phyloP scores from a whole-genome alignment of 2,113 vertebrate species.

The Rhodinocichla rosea region DNA sequence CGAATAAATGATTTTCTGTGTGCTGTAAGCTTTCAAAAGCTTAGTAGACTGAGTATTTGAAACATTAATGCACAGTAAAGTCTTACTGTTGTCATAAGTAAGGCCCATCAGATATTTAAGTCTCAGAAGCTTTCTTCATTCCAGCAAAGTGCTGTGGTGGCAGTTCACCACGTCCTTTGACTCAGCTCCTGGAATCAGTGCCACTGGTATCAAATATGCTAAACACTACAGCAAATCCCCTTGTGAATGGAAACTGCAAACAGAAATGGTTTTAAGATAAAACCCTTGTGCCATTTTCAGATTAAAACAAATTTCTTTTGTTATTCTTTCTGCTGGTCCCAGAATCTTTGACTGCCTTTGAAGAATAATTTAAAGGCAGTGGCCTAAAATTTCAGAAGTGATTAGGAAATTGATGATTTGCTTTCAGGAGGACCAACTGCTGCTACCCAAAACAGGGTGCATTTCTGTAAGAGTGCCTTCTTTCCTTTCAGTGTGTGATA shows the following conservation, averaged over 20 bases:
- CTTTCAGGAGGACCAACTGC: background rate
- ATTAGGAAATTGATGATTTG: background rate
- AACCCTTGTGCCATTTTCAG: background rate
- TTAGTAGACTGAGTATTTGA: background rate
- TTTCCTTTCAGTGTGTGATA: background rate
- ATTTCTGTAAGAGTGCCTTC: background rate
- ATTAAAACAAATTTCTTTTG: background rate
- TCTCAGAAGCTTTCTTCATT: background rate
- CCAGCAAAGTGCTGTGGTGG: background rate
- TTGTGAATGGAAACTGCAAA: background rate
- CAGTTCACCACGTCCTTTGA: background rate
- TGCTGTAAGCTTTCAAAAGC: background rate
- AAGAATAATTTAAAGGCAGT: background rate
- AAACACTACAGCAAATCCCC: background rate
- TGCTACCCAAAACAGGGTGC: background rate
- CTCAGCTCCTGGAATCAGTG: background rate
- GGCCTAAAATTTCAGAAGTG: background rate
- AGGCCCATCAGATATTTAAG: background rate
- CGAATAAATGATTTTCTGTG: background rate
- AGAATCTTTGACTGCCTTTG: background rate
- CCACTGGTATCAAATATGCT: background rate
- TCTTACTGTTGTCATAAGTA: background rate
- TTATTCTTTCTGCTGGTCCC: background rate
- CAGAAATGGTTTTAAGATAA: conserved; percentile 36
- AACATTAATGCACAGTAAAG: conserved; percentile 7